These are phyloP conservation scores for Henricia sp. DNA, from an alignment of 53 echinoderm and acorn worm genomes.

Conservation along the genomic window DNA sequence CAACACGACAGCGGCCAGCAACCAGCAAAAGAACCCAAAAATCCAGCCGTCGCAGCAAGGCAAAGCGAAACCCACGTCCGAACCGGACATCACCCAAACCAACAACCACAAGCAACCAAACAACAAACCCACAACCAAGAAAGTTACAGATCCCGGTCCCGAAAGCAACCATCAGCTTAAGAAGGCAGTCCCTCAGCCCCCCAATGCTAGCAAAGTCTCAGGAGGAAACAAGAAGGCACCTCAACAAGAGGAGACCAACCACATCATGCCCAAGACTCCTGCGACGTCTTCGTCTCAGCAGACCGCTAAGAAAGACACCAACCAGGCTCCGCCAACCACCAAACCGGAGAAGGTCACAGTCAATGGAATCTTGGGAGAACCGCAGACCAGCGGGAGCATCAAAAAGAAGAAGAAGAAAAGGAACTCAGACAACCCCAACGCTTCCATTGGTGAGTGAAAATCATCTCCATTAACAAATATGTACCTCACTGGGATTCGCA, in stretches of 20 bases:
- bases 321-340: neutral
- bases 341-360: conserved; percentile 39
- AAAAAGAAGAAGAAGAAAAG: conserved; percentile 94
- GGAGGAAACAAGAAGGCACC: conserved; percentile 9
- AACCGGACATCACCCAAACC: conserved; percentile 26
- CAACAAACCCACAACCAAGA: conserved; percentile 35
- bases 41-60: conserved; percentile 43
- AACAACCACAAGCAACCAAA: conserved; percentile 27
- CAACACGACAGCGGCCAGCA: conserved; percentile 8
- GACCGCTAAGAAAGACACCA: conserved; percentile 17
- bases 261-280: conserved; percentile 5
- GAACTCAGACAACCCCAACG: conserved; percentile 70
- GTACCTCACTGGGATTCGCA: neutral
- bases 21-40: conserved; percentile 49
- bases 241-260: conserved; percentile 52
- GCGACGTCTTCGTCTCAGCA: conserved; percentile 13
- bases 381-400: conserved; percentile 50
- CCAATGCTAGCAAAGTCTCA: neutral
- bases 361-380: conserved; percentile 21
- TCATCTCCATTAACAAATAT: neutral
- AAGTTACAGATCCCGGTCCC: conserved; percentile 4
- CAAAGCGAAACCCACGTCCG: conserved; percentile 25
- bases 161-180: conserved; percentile 22
- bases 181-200: neutral
- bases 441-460: conserved; percentile 78